Evolutionary conservation across 1,140 invertebrate genomes (phyloP).

Genomic region (Stenopsyche tienmushanensis): DNA sequence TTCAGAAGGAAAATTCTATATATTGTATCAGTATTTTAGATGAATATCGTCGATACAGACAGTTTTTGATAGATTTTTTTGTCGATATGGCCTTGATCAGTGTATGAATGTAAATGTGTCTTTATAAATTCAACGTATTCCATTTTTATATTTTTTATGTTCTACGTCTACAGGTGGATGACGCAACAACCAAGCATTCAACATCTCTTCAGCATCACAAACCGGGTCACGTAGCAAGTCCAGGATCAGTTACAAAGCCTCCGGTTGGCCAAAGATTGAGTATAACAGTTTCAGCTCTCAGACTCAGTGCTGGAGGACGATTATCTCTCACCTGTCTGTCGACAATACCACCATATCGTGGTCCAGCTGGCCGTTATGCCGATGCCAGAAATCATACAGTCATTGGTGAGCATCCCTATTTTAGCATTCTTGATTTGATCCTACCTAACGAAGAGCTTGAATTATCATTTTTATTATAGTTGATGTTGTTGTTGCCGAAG

Average conservation of each 20-base stretch:
- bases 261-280: slow-evolving; percentile 44
- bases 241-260: slow-evolving; percentile 42
- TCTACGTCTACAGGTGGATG: slow-evolving; percentile 12
- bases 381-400: slow-evolving; percentile 54
- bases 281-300: slow-evolving; percentile 59
- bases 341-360: slow-evolving; percentile 63
- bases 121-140: too few species aligned
- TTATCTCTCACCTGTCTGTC: slow-evolving; percentile 65
- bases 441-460: too few species aligned
- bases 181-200: slow-evolving; percentile 22
- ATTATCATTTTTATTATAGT: slow-evolving; percentile 28
- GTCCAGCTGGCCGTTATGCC: slow-evolving; percentile 52
- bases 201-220: slow-evolving; percentile 47
- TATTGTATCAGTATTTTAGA: too few species aligned
- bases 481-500: slow-evolving; percentile 36
- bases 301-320: slow-evolving; percentile 60
- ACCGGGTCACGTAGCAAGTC: slow-evolving; percentile 43
- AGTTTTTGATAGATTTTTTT: too few species aligned
- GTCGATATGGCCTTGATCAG: too few species aligned
- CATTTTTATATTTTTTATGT: not conserved
- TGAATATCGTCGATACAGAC: too few species aligned
- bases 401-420: slow-evolving; percentile 47
- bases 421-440: not conserved
- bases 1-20: too few species aligned
- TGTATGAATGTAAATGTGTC: too few species aligned